phyloP scores from a whole-genome alignment of 2,113 vertebrate genomes.

The Mastomys coucha region DNA sequence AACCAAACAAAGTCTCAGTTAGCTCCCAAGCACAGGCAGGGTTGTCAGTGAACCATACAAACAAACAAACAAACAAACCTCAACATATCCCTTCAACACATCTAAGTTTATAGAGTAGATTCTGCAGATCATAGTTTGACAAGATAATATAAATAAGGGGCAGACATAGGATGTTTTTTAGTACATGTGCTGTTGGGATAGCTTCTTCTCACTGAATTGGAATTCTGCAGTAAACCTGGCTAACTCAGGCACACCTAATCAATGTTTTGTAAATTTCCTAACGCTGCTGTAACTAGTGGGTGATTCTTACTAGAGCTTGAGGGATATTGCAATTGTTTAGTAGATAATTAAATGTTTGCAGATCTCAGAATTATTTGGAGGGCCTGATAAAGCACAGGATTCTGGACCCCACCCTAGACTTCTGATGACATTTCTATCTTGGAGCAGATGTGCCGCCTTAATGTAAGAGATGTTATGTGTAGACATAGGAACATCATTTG shows the following conservation, averaged over 20 bases:
- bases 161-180: not conserved
- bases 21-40: not conserved
- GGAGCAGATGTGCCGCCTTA: not conserved
- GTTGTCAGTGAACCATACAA: not conserved
- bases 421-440: not conserved
- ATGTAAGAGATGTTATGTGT: not conserved
- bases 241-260: not conserved
- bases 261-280: not conserved
- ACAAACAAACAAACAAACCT: not conserved
- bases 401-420: not conserved
- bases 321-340: not conserved
- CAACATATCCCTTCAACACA: not conserved
- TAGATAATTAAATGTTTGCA: not conserved
- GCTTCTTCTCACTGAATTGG: not conserved
- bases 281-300: not conserved
- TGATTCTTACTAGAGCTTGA: not conserved
- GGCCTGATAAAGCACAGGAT: not conserved
- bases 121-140: not conserved
- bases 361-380: not conserved
- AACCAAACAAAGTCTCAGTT: conserved; percentile 79
- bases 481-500: not conserved
- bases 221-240: not conserved
- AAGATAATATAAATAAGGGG: not conserved
- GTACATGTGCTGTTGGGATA: not conserved
- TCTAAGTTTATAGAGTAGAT: not conserved